Conservation (phyloP, 2,888 invertebrate genomes). For the Gryllus longicercus region DNA sequence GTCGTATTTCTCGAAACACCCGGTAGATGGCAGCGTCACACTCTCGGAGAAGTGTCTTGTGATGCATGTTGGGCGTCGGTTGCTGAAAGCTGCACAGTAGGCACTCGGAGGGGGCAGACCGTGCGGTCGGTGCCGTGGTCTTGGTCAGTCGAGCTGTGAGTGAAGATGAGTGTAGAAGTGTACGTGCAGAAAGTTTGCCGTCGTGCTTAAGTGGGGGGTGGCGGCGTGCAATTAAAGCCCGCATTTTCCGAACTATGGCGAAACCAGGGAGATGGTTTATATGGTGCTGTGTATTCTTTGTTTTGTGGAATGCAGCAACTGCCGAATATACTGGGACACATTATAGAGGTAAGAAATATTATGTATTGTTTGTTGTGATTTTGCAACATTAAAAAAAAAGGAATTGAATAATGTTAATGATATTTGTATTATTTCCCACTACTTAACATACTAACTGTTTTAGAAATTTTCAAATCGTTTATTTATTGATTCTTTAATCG, state of each 20-base stretch:
- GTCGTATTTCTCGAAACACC: background rate
- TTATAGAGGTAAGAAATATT: slow-evolving; percentile 33
- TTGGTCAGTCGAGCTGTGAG: background rate
- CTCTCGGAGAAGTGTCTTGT: background rate
- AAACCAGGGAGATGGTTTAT: slow-evolving; percentile 34
- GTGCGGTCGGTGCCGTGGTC: background rate
- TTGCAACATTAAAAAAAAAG: too few relatives aligned
- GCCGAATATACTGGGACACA: slow-evolving; percentile 36
- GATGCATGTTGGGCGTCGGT: too few relatives aligned
- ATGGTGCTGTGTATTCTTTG: slow-evolving; percentile 38
- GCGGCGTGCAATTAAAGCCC: slow-evolving; percentile 33
- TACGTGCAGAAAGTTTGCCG: background rate
- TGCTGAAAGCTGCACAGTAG: background rate
- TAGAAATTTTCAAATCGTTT: too few relatives aligned
- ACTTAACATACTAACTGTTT: too few relatives aligned
- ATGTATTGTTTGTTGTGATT: too few relatives aligned
- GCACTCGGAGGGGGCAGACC: background rate
- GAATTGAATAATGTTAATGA: too few relatives aligned
- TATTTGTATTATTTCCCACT: too few relatives aligned
- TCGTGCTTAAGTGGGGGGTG: background rate
- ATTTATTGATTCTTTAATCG: too few relatives aligned
- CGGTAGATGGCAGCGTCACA: background rate
- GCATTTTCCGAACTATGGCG: slow-evolving; percentile 37
- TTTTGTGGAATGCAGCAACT: slow-evolving; percentile 37
- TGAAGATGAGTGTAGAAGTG: background rate